Evolutionary conservation across 1,140 invertebrate species (phyloP).

Genomic region (Drosophila yakuba): DNA sequence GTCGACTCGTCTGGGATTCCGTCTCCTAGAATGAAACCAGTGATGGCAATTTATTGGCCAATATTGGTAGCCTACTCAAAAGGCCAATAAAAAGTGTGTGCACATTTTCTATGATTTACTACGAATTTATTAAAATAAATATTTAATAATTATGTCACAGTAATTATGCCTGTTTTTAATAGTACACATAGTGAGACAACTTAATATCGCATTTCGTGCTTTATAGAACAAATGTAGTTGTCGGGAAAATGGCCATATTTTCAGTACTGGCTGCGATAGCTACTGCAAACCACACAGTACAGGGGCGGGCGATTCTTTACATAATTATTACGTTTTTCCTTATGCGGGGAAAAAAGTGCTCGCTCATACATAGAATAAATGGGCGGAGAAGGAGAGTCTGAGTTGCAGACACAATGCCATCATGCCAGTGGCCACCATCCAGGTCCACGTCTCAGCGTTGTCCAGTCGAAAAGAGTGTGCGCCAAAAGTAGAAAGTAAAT

Average conservation of each 20-base stretch:
- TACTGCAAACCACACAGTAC: conserved; percentile 37
- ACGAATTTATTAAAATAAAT: too few species aligned
- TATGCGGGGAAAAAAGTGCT: conserved; percentile 60
- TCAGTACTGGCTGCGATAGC: conserved; percentile 43
- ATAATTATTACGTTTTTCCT: conserved; percentile 76
- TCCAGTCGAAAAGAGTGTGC: conserved; percentile 20
- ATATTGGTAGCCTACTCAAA: too few species aligned
- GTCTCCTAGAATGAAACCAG: conserved; percentile 1
- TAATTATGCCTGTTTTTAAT: too few species aligned
- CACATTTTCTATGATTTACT: too few species aligned
- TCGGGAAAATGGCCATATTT: conserved; percentile 6
- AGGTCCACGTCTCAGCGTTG: conserved; percentile 1
- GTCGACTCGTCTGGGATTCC: conserved; percentile 12
- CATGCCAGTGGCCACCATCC: conserved; percentile 25
- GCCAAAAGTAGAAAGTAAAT: conserved; percentile 76
- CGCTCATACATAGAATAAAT: conserved; percentile 64
- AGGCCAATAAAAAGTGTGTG: too few species aligned
- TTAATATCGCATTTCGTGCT: neutral
- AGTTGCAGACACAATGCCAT: conserved; percentile 47
- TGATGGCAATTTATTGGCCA: conserved; percentile 2
- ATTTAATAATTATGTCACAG: too few species aligned
- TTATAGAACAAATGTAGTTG: neutral
- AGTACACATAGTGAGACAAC: too few species aligned
- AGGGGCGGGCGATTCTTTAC: conserved; percentile 62
- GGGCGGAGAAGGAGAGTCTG: conserved; percentile 10